Evolutionary conservation across 2,797 vertebrate genomes (phyloP).

Genomic region (Steatocranus sp.): DNA sequence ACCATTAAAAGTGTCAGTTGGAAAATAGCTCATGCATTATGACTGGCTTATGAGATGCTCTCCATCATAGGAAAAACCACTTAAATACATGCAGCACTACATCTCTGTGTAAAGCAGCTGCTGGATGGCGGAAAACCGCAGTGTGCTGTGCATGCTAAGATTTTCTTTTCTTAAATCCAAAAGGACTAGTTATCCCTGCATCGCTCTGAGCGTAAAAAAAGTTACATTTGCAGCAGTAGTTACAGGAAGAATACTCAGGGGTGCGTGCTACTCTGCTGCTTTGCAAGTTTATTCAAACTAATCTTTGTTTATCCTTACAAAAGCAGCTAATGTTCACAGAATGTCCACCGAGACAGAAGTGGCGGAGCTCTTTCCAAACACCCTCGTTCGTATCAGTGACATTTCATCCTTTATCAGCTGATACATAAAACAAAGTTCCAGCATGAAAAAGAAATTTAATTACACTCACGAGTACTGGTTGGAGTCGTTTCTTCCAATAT

Average conservation of each 20-base stretch:
- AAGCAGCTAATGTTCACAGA: not conserved
- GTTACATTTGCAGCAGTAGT: not conserved
- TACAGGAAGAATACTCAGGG: not conserved
- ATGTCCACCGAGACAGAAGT: not conserved
- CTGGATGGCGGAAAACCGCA: not conserved
- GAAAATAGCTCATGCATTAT: constrained; percentile 47
- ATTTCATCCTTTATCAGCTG: not conserved
- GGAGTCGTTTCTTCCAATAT: constrained; percentile 87
- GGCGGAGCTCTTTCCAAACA: not conserved
- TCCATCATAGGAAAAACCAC: constrained; percentile 48
- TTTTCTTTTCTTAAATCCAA: not conserved
- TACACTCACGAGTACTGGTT: constrained; percentile 91
- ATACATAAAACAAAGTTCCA: not conserved
- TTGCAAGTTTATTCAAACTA: not conserved
- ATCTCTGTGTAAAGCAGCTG: constrained; percentile 25
- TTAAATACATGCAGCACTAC: constrained; percentile 31
- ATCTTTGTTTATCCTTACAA: not conserved
- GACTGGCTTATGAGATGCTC: constrained; percentile 25
- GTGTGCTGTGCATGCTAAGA: not conserved
- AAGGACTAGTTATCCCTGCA: not conserved
- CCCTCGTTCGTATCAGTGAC: not conserved
- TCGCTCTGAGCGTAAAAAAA: not conserved
- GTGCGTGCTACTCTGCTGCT: not conserved
- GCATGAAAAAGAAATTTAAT: not conserved
- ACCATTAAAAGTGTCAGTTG: constrained; percentile 38